phyloP scores from a whole-genome alignment of 53 echinoderm and acorn worm species.

The Stichopus horrens region DNA sequence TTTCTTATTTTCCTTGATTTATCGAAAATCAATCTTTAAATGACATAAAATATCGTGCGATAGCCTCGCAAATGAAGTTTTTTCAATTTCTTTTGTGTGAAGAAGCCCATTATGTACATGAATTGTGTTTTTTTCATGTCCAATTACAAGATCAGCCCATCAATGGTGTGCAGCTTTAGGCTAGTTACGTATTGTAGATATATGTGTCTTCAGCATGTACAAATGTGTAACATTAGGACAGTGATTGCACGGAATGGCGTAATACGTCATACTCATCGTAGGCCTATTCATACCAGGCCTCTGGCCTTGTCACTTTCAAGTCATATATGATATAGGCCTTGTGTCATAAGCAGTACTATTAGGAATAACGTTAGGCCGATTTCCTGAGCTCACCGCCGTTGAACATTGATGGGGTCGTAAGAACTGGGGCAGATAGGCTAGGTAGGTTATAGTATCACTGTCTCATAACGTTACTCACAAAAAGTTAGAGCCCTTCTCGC shows the following conservation, averaged over 20 bases:
- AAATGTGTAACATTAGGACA: constrained; percentile 18
- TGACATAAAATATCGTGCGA: no score
- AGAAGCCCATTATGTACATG: background rate
- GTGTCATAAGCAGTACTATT: background rate
- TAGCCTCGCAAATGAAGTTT: background rate
- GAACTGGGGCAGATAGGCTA: background rate
- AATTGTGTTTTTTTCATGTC: background rate
- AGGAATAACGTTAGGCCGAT: background rate
- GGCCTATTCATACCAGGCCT: background rate
- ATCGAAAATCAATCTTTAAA: background rate
- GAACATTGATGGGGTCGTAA: background rate
- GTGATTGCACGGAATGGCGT: constrained; percentile 9
- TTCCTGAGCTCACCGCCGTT: background rate
- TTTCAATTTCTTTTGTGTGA: background rate
- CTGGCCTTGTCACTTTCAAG: background rate
- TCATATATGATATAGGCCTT: no score
- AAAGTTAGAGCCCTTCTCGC: no score
- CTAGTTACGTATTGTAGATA: background rate
- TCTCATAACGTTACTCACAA: no score
- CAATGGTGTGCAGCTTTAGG: background rate
- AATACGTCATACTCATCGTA: background rate
- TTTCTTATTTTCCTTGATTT: background rate
- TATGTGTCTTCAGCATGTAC: no score
- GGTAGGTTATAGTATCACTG: background rate
- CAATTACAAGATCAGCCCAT: background rate